phyloP scores from a whole-genome alignment of 1,140 invertebrate genomes.

The Dendroctonus valens region DNA sequence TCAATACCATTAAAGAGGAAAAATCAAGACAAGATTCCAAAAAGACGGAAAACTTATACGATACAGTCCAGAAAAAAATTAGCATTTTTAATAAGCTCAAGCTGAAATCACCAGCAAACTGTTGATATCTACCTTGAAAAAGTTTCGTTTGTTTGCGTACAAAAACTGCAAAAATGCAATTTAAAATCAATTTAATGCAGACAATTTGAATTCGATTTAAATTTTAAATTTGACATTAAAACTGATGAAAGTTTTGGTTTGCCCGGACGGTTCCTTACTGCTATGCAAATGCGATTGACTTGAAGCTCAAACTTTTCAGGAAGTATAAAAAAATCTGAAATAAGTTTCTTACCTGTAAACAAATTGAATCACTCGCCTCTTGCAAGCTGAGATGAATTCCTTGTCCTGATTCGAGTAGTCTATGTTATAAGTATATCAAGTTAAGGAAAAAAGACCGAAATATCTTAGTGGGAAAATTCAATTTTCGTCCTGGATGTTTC shows the following conservation, averaged over 20 bases:
- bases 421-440: constrained; percentile 57
- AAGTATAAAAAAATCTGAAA: neutral
- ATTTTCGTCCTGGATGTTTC: too few species aligned
- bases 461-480: too few species aligned
- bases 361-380: constrained; percentile 76
- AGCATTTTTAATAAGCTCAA: too few species aligned
- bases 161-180: constrained; percentile 8
- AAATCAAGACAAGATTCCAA: too few species aligned
- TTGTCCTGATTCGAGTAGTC: constrained; percentile 62
- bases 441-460: constrained; percentile 51
- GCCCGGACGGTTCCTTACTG: neutral
- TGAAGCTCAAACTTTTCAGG: neutral
- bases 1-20: too few species aligned
- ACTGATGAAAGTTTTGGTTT: constrained; percentile 3
- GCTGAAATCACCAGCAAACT: too few species aligned
- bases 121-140: neutral
- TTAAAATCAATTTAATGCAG: constrained; percentile 12
- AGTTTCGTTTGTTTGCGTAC: neutral
- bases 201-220: constrained; percentile 18
- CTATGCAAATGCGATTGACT: constrained; percentile 4
- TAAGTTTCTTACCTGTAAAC: constrained; percentile 55
- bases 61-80: too few species aligned
- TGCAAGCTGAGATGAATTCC: constrained; percentile 72
- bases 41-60: too few species aligned
- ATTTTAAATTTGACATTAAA: constrained; percentile 20